These are phyloP conservation scores for Aphis gossypii DNA, from an alignment of 1,140 invertebrate species.

Conservation along the genomic window DNA sequence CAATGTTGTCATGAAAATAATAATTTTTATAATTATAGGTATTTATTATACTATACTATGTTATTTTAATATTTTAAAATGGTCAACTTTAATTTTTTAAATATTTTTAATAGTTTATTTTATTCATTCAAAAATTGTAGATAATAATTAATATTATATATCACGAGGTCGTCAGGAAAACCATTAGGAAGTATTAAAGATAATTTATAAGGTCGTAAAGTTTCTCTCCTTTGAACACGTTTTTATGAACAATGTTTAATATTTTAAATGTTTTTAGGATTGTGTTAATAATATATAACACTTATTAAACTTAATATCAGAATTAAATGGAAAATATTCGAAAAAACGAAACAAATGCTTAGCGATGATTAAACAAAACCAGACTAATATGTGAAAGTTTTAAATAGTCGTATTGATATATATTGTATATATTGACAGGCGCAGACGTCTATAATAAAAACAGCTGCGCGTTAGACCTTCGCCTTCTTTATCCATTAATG, in stretches of 20 bases:
- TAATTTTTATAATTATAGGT: neutral
- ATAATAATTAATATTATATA: neutral
- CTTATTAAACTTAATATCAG: neutral
- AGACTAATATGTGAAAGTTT: constrained; percentile 33
- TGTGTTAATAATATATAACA: neutral
- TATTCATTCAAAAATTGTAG: neutral
- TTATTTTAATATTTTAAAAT: neutral
- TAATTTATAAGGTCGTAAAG: neutral
- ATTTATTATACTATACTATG: neutral
- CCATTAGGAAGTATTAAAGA: constrained; percentile 14
- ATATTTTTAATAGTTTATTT: neutral
- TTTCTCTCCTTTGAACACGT: neutral
- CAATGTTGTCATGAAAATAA: neutral
- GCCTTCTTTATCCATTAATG: neutral
- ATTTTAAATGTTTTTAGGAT: neutral
- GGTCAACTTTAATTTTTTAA: neutral
- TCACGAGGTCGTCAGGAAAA: constrained; percentile 21
- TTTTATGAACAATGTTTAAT: neutral
- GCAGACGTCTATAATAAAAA: neutral
- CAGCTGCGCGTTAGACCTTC: neutral
- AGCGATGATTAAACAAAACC: neutral
- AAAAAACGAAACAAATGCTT: neutral
- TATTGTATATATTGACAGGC: neutral
- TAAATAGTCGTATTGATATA: neutral
- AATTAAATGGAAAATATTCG: neutral